These are phyloP conservation scores for Fundulus diaphanus DNA, from an alignment of 2,797 vertebrate genomes.

Conservation along the genomic window DNA sequence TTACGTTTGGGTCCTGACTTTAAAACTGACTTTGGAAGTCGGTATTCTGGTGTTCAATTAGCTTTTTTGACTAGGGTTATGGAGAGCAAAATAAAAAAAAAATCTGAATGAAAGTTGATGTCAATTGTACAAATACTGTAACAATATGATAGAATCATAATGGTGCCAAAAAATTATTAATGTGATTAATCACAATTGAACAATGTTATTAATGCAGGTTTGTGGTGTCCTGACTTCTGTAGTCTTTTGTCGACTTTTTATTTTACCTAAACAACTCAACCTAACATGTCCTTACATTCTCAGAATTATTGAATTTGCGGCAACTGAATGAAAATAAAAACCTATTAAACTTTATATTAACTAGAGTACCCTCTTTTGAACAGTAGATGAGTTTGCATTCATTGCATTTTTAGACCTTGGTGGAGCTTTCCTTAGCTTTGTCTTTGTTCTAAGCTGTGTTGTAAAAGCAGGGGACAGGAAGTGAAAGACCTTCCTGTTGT, in stretches of 20 bases:
- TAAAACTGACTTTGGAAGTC: neutral
- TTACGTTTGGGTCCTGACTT: neutral
- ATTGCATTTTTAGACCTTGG: constrained; percentile 17
- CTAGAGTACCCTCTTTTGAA: neutral
- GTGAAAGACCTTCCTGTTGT: constrained; percentile 73
- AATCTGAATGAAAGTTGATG: neutral
- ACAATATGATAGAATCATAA: neutral
- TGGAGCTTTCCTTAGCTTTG: constrained; percentile 49
- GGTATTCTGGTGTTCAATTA: neutral
- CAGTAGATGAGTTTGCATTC: neutral
- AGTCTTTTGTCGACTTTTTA: neutral
- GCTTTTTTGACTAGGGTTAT: neutral
- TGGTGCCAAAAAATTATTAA: neutral
- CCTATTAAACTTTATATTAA: neutral
- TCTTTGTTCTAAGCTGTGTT: constrained; percentile 28
- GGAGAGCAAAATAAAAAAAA: neutral
- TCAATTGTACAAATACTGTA: neutral
- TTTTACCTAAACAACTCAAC: too few species aligned
- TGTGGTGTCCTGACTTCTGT: neutral
- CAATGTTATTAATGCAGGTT: neutral
- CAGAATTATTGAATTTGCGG: neutral
- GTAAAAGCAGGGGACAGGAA: constrained; percentile 69
- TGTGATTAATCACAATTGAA: too few species aligned
- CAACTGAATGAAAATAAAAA: neutral
- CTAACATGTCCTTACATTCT: neutral